These are phyloP conservation scores for Ptilonorhynchus violaceus DNA, from an alignment of 2,113 vertebrate genomes.

Conservation along the genomic window DNA sequence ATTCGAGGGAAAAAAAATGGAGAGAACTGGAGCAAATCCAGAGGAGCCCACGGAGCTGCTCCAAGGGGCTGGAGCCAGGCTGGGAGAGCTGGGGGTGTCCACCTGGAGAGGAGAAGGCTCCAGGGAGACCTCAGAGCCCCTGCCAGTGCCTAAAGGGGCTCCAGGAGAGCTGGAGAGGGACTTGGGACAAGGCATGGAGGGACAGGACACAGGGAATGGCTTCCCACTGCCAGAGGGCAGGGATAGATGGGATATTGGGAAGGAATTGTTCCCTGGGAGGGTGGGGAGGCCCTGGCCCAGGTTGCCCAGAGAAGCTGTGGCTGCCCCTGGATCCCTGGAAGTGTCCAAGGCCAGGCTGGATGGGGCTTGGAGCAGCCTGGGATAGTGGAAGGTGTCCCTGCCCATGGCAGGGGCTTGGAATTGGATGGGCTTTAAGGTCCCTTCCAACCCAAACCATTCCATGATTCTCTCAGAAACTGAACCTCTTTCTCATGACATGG, in stretches of 20 bases:
- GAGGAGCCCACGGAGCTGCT: rapidly evolving
- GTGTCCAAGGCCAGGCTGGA: neutral
- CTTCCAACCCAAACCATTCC: neutral
- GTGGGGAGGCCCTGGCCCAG: neutral
- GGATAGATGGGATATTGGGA: rapidly evolving
- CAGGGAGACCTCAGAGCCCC: neutral
- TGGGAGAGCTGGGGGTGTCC: neutral
- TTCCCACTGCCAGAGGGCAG: neutral
- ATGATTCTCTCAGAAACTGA: neutral
- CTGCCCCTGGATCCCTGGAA: neutral
- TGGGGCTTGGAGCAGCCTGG: neutral
- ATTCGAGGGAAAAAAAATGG: neutral
- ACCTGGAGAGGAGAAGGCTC: neutral
- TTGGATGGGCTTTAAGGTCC: rapidly evolving
- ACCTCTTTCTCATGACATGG: too few species aligned
- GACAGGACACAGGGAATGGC: neutral
- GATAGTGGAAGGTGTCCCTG: neutral
- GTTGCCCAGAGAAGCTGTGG: neutral
- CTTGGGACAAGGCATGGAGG: neutral
- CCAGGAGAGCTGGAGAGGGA: neutral
- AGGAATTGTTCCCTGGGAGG: neutral
- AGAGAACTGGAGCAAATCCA: rapidly evolving
- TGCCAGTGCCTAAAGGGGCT: neutral
- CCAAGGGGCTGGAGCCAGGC: neutral
- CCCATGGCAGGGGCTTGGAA: too few species aligned